phyloP scores from a whole-genome alignment of 2,888 invertebrate species.

The Bugulina stolonifera region DNA sequence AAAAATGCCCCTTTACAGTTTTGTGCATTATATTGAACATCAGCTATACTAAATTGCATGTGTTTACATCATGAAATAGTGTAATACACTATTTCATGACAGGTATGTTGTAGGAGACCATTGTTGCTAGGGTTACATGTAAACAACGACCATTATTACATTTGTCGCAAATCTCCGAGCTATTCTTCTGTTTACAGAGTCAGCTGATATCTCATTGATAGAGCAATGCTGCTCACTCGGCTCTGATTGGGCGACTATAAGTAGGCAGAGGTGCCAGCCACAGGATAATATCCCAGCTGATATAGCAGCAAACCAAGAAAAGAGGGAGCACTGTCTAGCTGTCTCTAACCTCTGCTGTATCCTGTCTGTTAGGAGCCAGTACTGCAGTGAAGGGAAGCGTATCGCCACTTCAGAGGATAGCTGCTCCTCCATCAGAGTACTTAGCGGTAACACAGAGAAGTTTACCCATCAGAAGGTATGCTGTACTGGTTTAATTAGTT shows the following conservation, averaged over 20 bases:
- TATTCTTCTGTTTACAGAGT: not conserved
- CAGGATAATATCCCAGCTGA: not conserved
- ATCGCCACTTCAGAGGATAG: not conserved
- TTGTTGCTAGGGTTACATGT: no score
- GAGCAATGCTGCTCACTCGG: not conserved
- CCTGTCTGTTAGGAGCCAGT: not conserved
- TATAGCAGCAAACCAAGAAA: not conserved
- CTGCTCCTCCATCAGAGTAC: conserved; percentile 6
- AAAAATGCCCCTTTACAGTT: no score
- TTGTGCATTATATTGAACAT: no score
- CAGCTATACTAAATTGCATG: no score
- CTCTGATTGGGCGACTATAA: conserved; percentile 1
- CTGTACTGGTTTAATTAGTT: not conserved
- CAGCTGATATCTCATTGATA: not conserved
- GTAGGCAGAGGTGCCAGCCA: not conserved
- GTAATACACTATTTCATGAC: no score
- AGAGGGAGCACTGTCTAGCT: not conserved
- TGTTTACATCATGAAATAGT: no score
- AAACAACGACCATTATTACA: no score
- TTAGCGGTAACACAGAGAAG: not conserved
- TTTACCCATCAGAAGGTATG: not conserved
- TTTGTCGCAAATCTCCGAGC: no score
- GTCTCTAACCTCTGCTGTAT: not conserved
- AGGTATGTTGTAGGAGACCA: no score
- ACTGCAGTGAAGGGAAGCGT: not conserved